Conservation (phyloP, 1,140 invertebrate genomes). For the Acromyrmex heyeri region DNA sequence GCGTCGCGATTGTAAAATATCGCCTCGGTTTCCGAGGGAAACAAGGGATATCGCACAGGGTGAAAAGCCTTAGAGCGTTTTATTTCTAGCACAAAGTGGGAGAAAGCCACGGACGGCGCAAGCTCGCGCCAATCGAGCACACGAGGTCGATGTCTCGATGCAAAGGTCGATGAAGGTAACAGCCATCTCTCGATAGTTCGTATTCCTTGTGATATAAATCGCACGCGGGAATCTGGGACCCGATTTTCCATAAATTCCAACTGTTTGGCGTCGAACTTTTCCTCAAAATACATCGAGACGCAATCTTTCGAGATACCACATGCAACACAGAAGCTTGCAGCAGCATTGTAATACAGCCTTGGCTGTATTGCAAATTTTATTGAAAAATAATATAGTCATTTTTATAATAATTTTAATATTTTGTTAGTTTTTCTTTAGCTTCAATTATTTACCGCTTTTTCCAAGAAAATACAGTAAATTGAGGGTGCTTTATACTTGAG, state of each 20-base stretch:
- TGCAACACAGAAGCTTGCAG: too few species aligned
- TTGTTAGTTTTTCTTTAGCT: too few species aligned
- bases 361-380: too few species aligned
- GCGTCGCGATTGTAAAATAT: slow-evolving; percentile 46
- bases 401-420: too few species aligned
- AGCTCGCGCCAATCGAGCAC: slow-evolving; percentile 21
- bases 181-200: slow-evolving; percentile 53
- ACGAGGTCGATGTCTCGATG: slow-evolving; percentile 42
- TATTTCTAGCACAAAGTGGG: slow-evolving; percentile 31
- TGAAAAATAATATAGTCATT: too few species aligned
- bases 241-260: slow-evolving; percentile 15
- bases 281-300: not conserved
- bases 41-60: not conserved
- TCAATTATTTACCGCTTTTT: too few species aligned
- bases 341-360: too few species aligned
- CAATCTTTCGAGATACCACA: not conserved
- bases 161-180: not conserved
- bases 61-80: slow-evolving; percentile 36
- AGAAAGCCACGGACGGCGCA: slow-evolving; percentile 50
- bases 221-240: slow-evolving; percentile 1
- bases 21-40: slow-evolving; percentile 38
- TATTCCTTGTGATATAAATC: slow-evolving; percentile 23
- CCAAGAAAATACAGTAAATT: too few species aligned
- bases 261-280: not conserved
- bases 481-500: too few species aligned